These are phyloP conservation scores for Eleutherodactylus coqui DNA, from an alignment of 2,797 vertebrate genomes.

Conservation along the genomic window DNA sequence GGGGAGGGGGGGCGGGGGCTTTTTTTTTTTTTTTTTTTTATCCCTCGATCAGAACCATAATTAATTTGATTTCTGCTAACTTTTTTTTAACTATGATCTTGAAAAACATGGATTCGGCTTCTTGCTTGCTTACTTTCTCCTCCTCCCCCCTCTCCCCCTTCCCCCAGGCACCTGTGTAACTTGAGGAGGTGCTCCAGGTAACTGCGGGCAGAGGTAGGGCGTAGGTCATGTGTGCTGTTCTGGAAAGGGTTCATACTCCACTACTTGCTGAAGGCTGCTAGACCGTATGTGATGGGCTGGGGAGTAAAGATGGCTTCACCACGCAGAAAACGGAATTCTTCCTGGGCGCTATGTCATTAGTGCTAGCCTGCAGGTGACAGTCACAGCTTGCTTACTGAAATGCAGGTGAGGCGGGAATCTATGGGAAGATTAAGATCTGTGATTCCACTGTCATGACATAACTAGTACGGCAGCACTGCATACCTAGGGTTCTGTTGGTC, in stretches of 20 bases:
- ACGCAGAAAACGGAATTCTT: background rate
- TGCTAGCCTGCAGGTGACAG: constrained; percentile 46
- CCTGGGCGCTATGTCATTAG: background rate
- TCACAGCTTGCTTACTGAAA: background rate
- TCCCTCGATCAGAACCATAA: no score
- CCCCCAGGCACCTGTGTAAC: background rate
- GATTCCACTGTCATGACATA: background rate
- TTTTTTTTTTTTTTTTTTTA: no score
- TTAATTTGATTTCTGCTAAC: background rate
- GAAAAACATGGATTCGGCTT: background rate
- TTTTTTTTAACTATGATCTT: background rate
- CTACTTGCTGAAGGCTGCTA: background rate
- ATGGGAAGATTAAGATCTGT: background rate
- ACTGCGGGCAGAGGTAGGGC: background rate
- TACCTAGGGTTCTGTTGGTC: no score
- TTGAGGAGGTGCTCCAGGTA: background rate
- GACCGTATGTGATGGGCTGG: background rate
- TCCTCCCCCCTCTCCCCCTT: background rate
- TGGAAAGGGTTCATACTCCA: background rate
- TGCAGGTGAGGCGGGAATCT: background rate
- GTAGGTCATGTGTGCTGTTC: constrained; percentile 17
- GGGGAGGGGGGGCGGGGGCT: no score
- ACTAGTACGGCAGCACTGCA: no score
- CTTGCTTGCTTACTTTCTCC: no score
- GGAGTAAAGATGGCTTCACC: constrained; percentile 12